Conservation (phyloP, 2,113 vertebrate genomes). For the Burhinus oedicnemus region DNA sequence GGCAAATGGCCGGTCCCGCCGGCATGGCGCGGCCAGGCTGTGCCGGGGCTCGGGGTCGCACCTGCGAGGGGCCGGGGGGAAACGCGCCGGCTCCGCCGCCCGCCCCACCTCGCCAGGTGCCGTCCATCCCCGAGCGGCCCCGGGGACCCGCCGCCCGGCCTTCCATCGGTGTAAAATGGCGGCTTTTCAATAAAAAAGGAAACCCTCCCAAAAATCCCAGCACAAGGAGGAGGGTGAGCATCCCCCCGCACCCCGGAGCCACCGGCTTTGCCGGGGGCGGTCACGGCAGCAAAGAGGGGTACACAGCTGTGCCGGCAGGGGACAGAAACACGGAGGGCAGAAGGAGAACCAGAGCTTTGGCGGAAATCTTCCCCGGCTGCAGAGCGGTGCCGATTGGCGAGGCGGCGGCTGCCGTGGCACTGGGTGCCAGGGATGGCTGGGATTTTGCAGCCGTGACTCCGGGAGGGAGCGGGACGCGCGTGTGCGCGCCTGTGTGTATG, state of each 20-base stretch:
- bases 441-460: background rate
- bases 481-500: background rate
- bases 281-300: accelerated
- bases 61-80: background rate
- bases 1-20: background rate
- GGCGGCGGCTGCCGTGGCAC: background rate
- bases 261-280: background rate
- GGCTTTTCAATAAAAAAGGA: background rate
- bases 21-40: background rate
- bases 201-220: background rate
- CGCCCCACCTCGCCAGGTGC: accelerated
- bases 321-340: accelerated
- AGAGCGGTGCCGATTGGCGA: background rate
- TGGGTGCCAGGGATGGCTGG: background rate
- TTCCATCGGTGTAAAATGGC: background rate
- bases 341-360: accelerated
- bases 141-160: accelerated
- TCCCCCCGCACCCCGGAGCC: accelerated
- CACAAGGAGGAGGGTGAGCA: background rate
- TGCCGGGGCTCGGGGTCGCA: background rate
- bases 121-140: background rate
- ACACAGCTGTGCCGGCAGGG: accelerated
- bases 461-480: background rate
- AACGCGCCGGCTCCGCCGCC: accelerated
- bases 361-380: background rate